phyloP scores from a whole-genome alignment of 2,888 invertebrate species.

The Ormyrus thymus region DNA sequence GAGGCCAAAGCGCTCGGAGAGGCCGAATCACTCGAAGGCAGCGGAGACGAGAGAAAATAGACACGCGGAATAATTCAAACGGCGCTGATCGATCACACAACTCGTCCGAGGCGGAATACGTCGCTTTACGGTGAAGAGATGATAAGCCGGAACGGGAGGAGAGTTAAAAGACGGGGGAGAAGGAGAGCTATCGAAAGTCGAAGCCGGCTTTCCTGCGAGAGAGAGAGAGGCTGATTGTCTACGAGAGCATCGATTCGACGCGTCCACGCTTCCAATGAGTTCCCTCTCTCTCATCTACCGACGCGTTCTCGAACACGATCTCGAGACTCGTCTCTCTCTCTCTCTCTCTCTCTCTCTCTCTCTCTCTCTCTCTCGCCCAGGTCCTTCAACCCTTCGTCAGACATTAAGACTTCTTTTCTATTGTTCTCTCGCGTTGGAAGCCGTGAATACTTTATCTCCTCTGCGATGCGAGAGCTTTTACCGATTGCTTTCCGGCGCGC shows the following conservation, averaged over 20 bases:
- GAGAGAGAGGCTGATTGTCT: neutral
- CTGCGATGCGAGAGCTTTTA: neutral
- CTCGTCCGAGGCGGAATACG: neutral
- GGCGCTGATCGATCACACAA: conserved; percentile 6
- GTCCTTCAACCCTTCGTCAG: conserved; percentile 41
- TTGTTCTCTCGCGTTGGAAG: conserved; percentile 1
- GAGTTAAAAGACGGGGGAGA: neutral
- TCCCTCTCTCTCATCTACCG: neutral
- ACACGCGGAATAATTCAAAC: conserved; percentile 2
- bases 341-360: conserved; percentile 17
- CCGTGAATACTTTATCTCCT: neutral
- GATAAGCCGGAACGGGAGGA: neutral
- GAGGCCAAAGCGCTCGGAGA: too few relatives aligned
- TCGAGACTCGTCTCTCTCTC: conserved; percentile 1
- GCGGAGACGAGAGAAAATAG: too few relatives aligned
- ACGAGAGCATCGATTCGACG: conserved; percentile 29
- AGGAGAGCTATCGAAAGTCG: conserved; percentile 22
- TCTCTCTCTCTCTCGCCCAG: neutral
- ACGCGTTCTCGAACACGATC: conserved; percentile 33
- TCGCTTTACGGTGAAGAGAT: conserved; percentile 8
- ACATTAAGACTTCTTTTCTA: conserved; percentile 40
- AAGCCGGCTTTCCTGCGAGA: conserved; percentile 5
- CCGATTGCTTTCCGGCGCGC: too few relatives aligned
- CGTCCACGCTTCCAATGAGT: neutral
- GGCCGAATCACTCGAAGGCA: too few relatives aligned